These are phyloP conservation scores for Drosophila leonis DNA, from an alignment of 2,888 invertebrate genomes.

Conservation along the genomic window DNA sequence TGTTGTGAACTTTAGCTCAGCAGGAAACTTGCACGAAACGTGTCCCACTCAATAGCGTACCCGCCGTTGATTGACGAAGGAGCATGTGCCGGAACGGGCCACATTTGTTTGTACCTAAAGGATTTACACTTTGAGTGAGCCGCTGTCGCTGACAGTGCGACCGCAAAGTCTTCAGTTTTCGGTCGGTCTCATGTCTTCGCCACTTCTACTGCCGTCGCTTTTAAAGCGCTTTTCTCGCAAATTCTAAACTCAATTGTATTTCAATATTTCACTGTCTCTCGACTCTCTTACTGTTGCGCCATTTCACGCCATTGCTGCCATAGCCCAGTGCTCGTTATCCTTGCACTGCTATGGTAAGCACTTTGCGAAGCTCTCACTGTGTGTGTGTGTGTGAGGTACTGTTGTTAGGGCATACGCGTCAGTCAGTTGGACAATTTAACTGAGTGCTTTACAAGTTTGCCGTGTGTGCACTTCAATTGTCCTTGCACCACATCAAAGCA, in stretches of 20 bases:
- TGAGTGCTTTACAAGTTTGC: constrained; percentile 65
- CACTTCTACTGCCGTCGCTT: background rate
- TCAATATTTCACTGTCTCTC: constrained; percentile 80
- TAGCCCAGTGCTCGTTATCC: constrained; percentile 67
- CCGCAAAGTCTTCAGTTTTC: constrained; percentile 58
- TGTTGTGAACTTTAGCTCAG: constrained; percentile 73
- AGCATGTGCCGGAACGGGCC: constrained; percentile 38
- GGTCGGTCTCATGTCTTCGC: constrained; percentile 2
- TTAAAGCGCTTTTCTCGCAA: constrained; percentile 39
- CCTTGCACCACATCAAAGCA: constrained; percentile 57
- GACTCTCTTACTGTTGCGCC: constrained; percentile 62
- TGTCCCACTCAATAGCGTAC: constrained; percentile 72
- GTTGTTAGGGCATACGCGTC: constrained; percentile 36
- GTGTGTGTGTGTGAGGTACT: constrained; percentile 8
- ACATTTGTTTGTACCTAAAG: constrained; percentile 56
- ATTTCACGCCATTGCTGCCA: constrained; percentile 56
- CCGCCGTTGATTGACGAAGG: constrained; percentile 70
- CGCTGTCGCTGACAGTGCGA: constrained; percentile 55
- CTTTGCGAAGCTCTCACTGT: constrained; percentile 43
- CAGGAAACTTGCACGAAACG: constrained; percentile 70
- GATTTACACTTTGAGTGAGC: constrained; percentile 63
- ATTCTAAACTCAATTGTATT: constrained; percentile 73
- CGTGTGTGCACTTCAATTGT: constrained; percentile 63
- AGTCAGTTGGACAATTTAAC: constrained; percentile 71
- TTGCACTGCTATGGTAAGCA: constrained; percentile 67